A percentile compares a stretch with the other conserved stretches of the same genome.
Conservation (phyloP, 2,888 invertebrate genomes). For the Sympetrum striolatum region DNA sequence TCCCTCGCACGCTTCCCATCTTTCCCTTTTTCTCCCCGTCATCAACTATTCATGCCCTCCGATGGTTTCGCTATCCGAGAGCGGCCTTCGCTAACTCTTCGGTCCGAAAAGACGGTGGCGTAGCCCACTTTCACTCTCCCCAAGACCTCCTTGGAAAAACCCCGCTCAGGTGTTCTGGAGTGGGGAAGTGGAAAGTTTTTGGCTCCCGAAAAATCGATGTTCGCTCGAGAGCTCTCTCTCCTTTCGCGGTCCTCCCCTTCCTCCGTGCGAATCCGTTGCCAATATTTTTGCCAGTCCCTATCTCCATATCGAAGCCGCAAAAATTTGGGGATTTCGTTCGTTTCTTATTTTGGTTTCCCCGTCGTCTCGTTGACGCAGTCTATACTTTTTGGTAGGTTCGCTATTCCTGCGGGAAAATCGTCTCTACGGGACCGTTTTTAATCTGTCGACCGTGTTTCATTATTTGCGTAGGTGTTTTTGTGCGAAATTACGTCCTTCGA, state of each 20-base stretch:
- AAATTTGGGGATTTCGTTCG: background rate
- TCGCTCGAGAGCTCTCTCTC: background rate
- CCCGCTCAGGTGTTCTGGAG: background rate
- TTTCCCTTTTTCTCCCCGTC: background rate
- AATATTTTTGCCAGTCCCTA: background rate
- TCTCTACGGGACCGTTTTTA: too few relatives aligned
- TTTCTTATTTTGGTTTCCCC: background rate
- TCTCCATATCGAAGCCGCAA: background rate
- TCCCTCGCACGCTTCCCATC: background rate
- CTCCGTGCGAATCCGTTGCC: background rate
- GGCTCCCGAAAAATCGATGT: slow-evolving; percentile 39
- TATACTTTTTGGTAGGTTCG: background rate
- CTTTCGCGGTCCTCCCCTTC: background rate
- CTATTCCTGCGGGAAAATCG: too few relatives aligned
- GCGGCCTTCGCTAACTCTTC: background rate
- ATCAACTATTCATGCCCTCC: background rate
- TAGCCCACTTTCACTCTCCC: slow-evolving; percentile 37
- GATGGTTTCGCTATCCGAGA: background rate
- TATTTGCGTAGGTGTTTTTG: too few relatives aligned
- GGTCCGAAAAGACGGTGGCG: background rate
- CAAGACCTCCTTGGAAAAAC: background rate
- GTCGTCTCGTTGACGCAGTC: background rate
- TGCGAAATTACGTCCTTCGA: too few relatives aligned
- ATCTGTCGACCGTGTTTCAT: too few relatives aligned
- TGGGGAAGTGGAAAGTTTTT: slow-evolving; percentile 32